These are phyloP conservation scores for Hydrolagus affinis DNA, from an alignment of 2,113 vertebrate species.

Conservation along the genomic window DNA sequence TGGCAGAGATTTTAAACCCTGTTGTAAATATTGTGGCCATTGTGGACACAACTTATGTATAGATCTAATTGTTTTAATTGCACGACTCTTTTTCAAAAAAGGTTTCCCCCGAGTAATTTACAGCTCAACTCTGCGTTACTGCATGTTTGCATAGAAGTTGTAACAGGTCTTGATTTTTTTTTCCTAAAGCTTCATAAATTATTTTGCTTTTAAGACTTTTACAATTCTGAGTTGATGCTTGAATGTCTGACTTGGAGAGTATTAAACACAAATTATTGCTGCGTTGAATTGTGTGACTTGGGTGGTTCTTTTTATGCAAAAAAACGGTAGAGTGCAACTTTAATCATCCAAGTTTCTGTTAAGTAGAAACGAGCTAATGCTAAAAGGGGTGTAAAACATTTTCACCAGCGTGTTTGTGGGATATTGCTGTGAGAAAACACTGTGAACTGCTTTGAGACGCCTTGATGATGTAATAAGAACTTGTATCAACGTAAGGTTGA, in stretches of 20 bases:
- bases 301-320: slow-evolving; percentile 7
- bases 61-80: slow-evolving; percentile 21
- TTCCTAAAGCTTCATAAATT: background rate
- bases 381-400: too few relatives aligned
- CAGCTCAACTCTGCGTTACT: background rate
- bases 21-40: slow-evolving; percentile 21
- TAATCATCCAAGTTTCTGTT: background rate
- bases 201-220: slow-evolving; percentile 17
- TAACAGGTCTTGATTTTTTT: background rate
- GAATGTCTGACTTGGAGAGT: slow-evolving; percentile 12
- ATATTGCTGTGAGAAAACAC: too few relatives aligned
- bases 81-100: background rate
- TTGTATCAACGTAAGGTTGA: too few relatives aligned
- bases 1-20: slow-evolving; percentile 12
- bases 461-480: too few relatives aligned
- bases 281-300: background rate
- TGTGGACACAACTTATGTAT: slow-evolving; percentile 15
- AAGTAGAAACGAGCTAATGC: background rate
- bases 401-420: too few relatives aligned
- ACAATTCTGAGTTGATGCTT: slow-evolving; percentile 13
- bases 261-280: slow-evolving; percentile 27
- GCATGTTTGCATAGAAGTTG: background rate
- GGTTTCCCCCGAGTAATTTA: background rate
- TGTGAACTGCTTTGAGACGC: too few relatives aligned
- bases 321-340: background rate